Evolutionary conservation across 2,113 vertebrate genomes (phyloP), one percentile per base, ranked within the genome.

Genomic region (Toxotes chatareus): DNA sequence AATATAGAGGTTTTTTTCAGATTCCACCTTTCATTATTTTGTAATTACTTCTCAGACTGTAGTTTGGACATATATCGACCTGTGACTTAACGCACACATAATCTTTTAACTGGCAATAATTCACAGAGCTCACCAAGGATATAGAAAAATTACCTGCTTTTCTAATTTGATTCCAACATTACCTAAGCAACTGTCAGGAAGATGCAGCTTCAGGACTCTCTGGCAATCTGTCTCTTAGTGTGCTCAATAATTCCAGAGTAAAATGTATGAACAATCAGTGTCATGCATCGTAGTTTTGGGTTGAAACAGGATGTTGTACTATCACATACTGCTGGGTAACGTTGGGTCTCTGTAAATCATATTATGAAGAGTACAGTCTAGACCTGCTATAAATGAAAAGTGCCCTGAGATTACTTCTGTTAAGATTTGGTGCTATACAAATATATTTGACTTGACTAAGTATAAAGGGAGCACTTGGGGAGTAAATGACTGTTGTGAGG

Each of bases 21-120:
- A 13, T 42, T 49, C 49, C 23, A 16, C 17, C 63, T 77, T 73
- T 80, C 27, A 68, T 76, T 56, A 34, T 57, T 49, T 64, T 19
- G 23, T 11, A 51, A 49, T 61, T 42, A 53, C 23, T 12, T 74
- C 17, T 10, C 34, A 44, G n/a, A 49, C 5, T 34, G 0, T 16
- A 11, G 16, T 51, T 34, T 55, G 59, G 32, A 27, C 47, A 34
- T 34, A 0, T 55, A 44, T 19, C 31, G 40, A 53, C 36, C 31
- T 0, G 0, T 34, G 27, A 34, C 19, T 63, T 46, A 31, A 56
- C 0, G n/a, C n/a, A 14, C 6, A 64, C 4, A 38, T 38, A 36
- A 57, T 46, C 36, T 46, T 9, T 27, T 5, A 23, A 53, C 27
- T 63, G 4, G n/a, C 23, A 53, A 34, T 64, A n/a, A 61, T 46